Evolutionary conservation across 2,888 invertebrate species (phyloP).

Genomic region (Eueremaeus valkanovi): DNA sequence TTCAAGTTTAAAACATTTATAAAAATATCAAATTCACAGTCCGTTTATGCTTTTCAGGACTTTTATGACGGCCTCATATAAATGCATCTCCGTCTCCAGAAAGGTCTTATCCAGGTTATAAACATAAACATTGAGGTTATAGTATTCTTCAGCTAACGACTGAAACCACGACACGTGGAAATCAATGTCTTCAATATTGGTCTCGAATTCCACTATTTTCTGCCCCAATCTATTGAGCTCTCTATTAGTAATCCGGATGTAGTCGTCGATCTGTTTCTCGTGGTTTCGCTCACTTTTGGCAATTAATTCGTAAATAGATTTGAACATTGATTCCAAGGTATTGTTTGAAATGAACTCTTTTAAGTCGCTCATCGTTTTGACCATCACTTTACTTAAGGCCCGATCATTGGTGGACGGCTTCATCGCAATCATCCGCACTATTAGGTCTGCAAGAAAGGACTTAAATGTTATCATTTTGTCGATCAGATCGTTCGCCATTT

Average conservation of each 20-base stretch:
- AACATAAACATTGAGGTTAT: not conserved
- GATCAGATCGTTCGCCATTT: not conserved
- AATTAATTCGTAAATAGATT: not conserved
- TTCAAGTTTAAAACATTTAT: too few species aligned
- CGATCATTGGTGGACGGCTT: not conserved
- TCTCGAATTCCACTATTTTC: not conserved
- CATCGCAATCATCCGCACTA: not conserved
- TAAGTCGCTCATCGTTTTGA: not conserved
- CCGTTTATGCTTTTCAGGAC: not conserved
- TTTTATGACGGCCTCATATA: not conserved
- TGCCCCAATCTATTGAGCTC: not conserved
- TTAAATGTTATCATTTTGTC: not conserved
- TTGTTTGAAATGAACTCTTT: not conserved
- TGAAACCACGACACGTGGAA: not conserved
- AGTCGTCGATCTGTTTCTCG: not conserved
- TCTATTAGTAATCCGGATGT: not conserved
- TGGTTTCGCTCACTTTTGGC: not conserved
- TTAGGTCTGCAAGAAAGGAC: not conserved
- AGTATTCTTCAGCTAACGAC: not conserved
- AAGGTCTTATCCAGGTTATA: not conserved
- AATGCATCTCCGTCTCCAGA: not conserved
- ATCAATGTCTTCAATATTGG: not conserved
- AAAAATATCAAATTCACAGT: too few species aligned
- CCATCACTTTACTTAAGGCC: not conserved
- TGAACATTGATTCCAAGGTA: not conserved